Evolutionary conservation across 2,797 vertebrate genomes (phyloP).

Genomic region (Lagocephalus sceleratus): DNA sequence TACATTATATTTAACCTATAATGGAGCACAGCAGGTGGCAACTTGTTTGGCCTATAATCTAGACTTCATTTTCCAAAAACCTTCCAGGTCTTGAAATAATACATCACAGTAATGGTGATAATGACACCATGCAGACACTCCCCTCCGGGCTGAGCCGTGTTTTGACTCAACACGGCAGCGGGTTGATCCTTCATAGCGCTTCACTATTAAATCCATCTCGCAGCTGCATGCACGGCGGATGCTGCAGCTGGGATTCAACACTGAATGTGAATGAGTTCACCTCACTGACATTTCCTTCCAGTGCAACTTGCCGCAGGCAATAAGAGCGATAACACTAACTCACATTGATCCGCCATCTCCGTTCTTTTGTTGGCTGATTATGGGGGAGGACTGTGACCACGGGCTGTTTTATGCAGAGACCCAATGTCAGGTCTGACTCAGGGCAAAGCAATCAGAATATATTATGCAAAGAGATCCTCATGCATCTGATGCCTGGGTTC

Average conservation of each 20-base stretch:
- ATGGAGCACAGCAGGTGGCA: neutral
- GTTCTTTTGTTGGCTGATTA: constrained; percentile 58
- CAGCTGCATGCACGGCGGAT: neutral
- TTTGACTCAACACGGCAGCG: constrained; percentile 4
- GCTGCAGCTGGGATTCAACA: constrained; percentile 12
- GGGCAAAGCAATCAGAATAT: constrained; percentile 38
- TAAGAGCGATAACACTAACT: constrained; percentile 58
- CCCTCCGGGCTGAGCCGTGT: neutral
- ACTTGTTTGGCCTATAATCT: neutral
- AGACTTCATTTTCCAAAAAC: neutral
- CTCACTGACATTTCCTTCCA: constrained; percentile 38
- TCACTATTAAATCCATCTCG: constrained; percentile 17
- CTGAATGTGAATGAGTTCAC: constrained; percentile 44
- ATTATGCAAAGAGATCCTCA: constrained; percentile 34
- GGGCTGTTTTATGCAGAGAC: constrained; percentile 39
- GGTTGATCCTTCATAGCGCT: constrained; percentile 11
- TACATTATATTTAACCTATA: neutral
- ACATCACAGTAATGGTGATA: neutral
- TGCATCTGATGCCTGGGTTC: constrained; percentile 23
- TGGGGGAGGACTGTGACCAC: constrained; percentile 39
- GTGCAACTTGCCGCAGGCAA: constrained; percentile 32
- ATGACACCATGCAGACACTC: neutral
- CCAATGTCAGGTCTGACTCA: constrained; percentile 61
- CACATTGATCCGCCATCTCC: constrained; percentile 62
- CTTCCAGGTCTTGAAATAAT: neutral